Conservation (phyloP, 1,140 invertebrate species). For the Calliopsis andreniformis region DNA sequence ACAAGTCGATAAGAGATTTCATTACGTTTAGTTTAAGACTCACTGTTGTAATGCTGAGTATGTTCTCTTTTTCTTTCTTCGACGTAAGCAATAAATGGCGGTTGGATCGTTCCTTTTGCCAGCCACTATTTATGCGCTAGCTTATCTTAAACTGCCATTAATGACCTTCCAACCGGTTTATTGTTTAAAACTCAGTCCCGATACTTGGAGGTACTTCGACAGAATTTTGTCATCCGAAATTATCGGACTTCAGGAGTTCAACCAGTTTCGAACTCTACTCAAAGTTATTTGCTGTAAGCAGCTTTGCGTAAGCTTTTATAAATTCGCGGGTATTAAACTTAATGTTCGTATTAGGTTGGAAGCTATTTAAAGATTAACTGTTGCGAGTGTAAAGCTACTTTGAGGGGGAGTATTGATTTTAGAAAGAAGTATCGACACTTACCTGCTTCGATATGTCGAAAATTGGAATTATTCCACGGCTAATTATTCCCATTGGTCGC, state of each 20-base stretch:
- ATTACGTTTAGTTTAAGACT: not conserved
- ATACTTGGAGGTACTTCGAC: constrained; percentile 31
- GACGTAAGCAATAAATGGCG: not conserved
- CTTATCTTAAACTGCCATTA: constrained; percentile 19
- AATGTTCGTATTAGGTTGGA: constrained; percentile 28
- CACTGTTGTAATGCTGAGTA: not conserved
- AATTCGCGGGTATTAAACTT: constrained; percentile 53
- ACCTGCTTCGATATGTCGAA: constrained; percentile 10
- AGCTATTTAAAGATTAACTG: not conserved
- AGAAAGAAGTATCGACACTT: constrained; percentile 26
- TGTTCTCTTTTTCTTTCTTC: too few relatives aligned
- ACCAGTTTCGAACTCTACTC: constrained; percentile 39
- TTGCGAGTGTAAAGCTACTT: not conserved
- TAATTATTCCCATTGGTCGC: too few relatives aligned
- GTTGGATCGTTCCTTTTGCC: not conserved
- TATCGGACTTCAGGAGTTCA: constrained; percentile 53
- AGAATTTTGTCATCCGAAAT: constrained; percentile 48
- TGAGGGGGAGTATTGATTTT: constrained; percentile 11
- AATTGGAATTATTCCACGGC: not conserved
- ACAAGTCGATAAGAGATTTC: not conserved
- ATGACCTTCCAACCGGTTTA: constrained; percentile 14
- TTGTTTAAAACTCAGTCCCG: constrained; percentile 25
- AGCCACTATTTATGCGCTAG: not conserved
- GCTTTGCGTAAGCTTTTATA: constrained; percentile 55
- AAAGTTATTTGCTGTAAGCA: constrained; percentile 60